Percentiles rank a stretch among this genome's conserved stretches.
phyloP scores from a whole-genome alignment of 2,888 invertebrate species.

The Tetheella fluctuosa region DNA sequence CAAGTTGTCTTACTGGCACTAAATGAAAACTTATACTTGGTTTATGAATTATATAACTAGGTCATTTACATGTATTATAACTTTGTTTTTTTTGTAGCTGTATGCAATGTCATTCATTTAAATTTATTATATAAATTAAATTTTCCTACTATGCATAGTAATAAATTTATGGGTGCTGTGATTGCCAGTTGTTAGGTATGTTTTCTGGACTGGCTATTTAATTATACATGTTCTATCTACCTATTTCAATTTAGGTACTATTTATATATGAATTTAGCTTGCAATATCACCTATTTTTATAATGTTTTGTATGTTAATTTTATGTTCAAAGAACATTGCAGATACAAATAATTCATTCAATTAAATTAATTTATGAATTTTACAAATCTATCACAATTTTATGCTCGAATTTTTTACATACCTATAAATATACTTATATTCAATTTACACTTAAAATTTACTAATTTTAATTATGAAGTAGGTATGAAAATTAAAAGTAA shows the following conservation, averaged over 20 bases:
- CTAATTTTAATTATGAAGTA: background rate
- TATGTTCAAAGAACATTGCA: background rate
- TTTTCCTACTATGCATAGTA: background rate
- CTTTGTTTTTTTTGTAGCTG: background rate
- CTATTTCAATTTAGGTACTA: background rate
- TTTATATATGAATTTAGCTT: constrained; percentile 5
- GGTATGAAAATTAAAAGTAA: background rate
- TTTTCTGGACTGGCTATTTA: constrained; percentile 12
- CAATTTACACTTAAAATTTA: background rate
- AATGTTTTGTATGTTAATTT: background rate
- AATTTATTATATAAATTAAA: background rate
- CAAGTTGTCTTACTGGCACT: background rate
- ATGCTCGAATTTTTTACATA: background rate
- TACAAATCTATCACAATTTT: constrained; percentile 4
- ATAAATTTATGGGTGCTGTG: background rate
- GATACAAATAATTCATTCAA: background rate
- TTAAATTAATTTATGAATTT: background rate
- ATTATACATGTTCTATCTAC: background rate
- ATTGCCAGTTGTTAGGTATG: background rate
- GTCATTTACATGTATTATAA: background rate
- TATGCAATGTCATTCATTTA: background rate
- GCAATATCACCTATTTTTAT: constrained; percentile 4
- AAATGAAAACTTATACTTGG: background rate
- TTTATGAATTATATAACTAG: background rate
- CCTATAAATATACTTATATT: background rate